Base-by-base conservation (phyloP, 2,797 vertebrate species). In the Syndactyla subalaris region DNA sequence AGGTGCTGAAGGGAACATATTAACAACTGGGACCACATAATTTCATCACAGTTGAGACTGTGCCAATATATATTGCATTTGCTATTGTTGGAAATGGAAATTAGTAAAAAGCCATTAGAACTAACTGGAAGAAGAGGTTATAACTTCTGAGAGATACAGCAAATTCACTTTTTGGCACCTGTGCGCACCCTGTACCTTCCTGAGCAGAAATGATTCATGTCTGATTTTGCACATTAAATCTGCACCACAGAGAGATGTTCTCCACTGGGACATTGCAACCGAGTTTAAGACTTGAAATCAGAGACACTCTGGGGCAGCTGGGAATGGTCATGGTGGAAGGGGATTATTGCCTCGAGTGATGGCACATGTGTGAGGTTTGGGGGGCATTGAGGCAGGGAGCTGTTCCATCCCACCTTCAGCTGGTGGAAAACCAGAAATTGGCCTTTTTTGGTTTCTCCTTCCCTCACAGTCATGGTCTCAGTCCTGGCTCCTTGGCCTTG, bases 201-300 rank as follows among this genome's bases (percentile, higher is more conserved):
- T 51, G 36, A 57, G 74, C 49, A 85, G 39, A 59, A 70, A 34
- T 9, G 29, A 19, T 78, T 81, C 32, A 5, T 48, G 23, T 63
- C 84, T 63, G 48, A 38, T 80, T 66, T 46, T 93, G n/a, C 36
- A 23, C 29, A 43, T 68, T 16, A 41, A 36, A 32, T 32, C 11
- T 12, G 6, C 29, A 5, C 7, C 12, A 1, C 8, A 1, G 10
- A 1, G 1, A 24, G 17, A 10, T 71, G 21, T 52, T 66, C n/a
- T 83, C 20, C 48, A 7, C 49, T 67, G 54, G 45, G 61, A 63
- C 17, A 10, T 32, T 51, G 30, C 12, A 41, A 0, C 0, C 7
- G 49, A 54, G 19, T 49, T 72, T 8, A 52, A 41, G 17, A 30
- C 62, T 58, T 80, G 57, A 84, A 71, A 65, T 45, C 11, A 76